A percentile compares a stretch with the other conserved stretches of the same genome.
Evolutionary conservation across 2,888 invertebrate genomes (phyloP).

Genomic region (Tethea ocularis): DNA sequence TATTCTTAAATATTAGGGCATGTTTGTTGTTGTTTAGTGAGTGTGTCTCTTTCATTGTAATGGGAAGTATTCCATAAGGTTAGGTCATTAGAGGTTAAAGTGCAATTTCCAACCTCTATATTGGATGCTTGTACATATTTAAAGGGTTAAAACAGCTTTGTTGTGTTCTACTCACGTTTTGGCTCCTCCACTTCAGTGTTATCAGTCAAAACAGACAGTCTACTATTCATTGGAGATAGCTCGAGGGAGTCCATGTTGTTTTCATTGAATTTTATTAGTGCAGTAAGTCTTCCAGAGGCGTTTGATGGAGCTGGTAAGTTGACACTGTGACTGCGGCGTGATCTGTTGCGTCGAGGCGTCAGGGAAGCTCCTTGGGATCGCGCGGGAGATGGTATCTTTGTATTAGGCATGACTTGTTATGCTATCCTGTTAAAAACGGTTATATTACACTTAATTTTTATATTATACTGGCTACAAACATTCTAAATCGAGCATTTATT

Average conservation of each 20-base stretch:
- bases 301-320: constrained; percentile 57
- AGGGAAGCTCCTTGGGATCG: constrained; percentile 48
- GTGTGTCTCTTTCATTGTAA: no score
- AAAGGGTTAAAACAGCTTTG: no score
- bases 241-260: constrained; percentile 48
- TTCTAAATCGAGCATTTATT: no score
- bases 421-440: constrained; percentile 3
- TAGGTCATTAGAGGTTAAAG: no score
- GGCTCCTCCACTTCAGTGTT: constrained; percentile 68
- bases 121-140: no score
- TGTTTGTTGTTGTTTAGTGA: no score
- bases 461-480: no score
- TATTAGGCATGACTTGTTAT: constrained; percentile 43
- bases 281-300: constrained; percentile 51
- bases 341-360: constrained; percentile 47
- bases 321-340: constrained; percentile 54
- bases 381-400: constrained; percentile 61
- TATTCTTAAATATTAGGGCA: no score
- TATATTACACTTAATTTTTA: no score
- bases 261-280: constrained; percentile 48
- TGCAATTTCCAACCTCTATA: no score
- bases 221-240: constrained; percentile 54
- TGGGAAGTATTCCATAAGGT: no score
- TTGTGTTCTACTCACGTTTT: constrained; percentile 65
- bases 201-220: constrained; percentile 62